Base-by-base conservation (phyloP, 1,140 invertebrate species). In the Phocides pigmalion region DNA sequence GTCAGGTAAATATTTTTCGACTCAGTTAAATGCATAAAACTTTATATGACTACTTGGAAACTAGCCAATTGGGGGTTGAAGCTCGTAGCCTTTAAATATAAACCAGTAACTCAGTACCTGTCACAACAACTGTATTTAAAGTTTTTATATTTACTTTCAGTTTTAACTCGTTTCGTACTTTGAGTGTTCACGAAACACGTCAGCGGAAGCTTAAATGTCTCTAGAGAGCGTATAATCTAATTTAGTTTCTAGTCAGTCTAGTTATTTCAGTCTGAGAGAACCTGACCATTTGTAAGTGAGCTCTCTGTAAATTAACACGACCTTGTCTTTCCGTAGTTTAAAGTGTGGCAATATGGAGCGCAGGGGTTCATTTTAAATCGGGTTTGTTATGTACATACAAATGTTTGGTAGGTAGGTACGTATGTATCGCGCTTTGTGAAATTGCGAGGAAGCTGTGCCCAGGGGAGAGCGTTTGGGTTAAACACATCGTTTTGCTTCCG, bases 371-470 rank as follows among this genome's bases (percentile, higher is more conserved):
- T 58, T 72, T 75, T 76, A 74, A 62, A 46, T 62, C 85, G 83
- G 84, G 71, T 63, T 25, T 44, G 25, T 37, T 69, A 71, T 32
- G 46, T 68, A 62, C 61, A 59, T 66, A 66, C 53, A 35, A 66
- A 46, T 50, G 63, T 62, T 62, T 62, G 50, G 59, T 62, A 54
- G 14, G 20, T 58, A 53, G 17, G 41, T 64, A 39, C 9, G 51
- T 47, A 51, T 62, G 49, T 44, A 61, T 53, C 51, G 74, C 68
- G 71, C 82, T 87, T 87, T 85, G 85, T 85, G 83, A 86, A 88
- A 86, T 87, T 87, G 87, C 85, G 74, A 86, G 82, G 79, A 83
- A 79, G 77, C 74, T 74, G 66, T 65, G 70, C 87, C 83, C 85
- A 79, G 62, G 85, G 87, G 85, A 90, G 64, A 80, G 51, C 59